Percentiles rank a stretch among this genome's conserved stretches.
phyloP scores from a whole-genome alignment of 1,140 invertebrate genomes.

The Meloidogyne exigua region DNA sequence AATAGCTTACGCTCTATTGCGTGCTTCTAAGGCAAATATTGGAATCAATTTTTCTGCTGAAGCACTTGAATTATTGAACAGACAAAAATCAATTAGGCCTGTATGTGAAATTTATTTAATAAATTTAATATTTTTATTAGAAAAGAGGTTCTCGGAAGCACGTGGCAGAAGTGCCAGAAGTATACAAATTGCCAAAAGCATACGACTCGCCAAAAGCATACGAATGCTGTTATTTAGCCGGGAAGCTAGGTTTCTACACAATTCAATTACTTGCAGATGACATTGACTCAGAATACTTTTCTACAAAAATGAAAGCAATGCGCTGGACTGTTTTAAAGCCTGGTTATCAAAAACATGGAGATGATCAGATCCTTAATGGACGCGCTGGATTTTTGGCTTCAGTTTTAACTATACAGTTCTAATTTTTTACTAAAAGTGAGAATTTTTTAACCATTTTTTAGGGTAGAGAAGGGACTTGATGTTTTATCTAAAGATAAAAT shows the following conservation, averaged over 20 bases:
- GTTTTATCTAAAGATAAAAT: slow-evolving; percentile 37
- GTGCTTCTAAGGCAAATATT: not conserved
- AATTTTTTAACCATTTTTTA: slow-evolving; percentile 35
- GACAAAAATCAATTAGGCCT: slow-evolving; percentile 9
- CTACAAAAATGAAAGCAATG: slow-evolving; percentile 23
- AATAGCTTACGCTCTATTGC: slow-evolving; percentile 30
- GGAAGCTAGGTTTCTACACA: slow-evolving; percentile 32
- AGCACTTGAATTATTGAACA: not conserved
- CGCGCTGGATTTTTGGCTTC: slow-evolving; percentile 38
- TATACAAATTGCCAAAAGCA: too few relatives aligned
- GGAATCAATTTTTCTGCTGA: slow-evolving; percentile 1
- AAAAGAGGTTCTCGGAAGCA: too few relatives aligned
- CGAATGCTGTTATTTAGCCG: slow-evolving; percentile 37
- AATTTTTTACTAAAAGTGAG: not conserved
- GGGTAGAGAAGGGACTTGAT: slow-evolving; percentile 32
- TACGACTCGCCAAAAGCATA: slow-evolving; percentile 31
- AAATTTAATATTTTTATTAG: not conserved
- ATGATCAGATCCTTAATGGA: slow-evolving; percentile 44
- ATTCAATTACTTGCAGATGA: slow-evolving; percentile 38
- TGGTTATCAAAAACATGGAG: slow-evolving; percentile 45
- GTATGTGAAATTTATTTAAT: not conserved
- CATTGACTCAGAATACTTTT: not conserved
- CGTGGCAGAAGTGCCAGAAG: too few relatives aligned
- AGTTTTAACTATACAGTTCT: slow-evolving; percentile 24
- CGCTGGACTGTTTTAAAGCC: slow-evolving; percentile 7